Conservation (phyloP, 2,888 invertebrate genomes). For the Callyntrura guangdongensis region DNA sequence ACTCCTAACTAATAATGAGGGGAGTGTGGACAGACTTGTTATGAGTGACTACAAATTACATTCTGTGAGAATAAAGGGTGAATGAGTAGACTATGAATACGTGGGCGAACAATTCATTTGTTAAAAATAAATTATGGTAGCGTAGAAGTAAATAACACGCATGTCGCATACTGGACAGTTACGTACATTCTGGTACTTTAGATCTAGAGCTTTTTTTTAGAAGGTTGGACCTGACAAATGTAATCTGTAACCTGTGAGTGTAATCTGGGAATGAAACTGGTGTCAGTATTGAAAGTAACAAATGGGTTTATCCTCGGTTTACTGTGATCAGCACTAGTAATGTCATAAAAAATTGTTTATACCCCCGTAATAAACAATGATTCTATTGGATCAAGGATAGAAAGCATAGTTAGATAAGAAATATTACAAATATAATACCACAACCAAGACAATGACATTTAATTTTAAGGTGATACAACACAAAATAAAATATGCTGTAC, state of each 20-base stretch:
- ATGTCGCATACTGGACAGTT: too few species aligned
- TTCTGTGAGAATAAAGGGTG: not conserved
- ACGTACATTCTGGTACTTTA: not conserved
- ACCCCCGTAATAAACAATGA: slow-evolving; percentile 20
- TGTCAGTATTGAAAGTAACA: slow-evolving; percentile 25
- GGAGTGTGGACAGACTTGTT: not conserved
- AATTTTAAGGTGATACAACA: not conserved
- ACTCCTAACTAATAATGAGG: not conserved
- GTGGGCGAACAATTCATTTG: slow-evolving; percentile 20
- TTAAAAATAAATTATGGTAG: slow-evolving; percentile 13
- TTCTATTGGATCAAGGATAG: not conserved
- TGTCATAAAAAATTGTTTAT: slow-evolving; percentile 25
- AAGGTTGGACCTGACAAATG: too few species aligned
- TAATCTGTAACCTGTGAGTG: too few species aligned
- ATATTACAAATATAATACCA: not conserved
- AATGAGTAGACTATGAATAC: slow-evolving; percentile 8
- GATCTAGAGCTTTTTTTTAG: not conserved
- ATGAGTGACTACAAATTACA: slow-evolving; percentile 18
- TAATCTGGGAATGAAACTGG: not conserved
- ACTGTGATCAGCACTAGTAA: not conserved
- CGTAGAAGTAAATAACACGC: not conserved
- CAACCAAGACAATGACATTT: slow-evolving; percentile 28
- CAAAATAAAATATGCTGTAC: not conserved
- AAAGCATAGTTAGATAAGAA: slow-evolving; percentile 25
- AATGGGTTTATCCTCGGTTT: not conserved